Evolutionary conservation across 2,113 vertebrate genomes (phyloP), one percentile per base, ranked within the genome.

Genomic region (Channa maculata): DNA sequence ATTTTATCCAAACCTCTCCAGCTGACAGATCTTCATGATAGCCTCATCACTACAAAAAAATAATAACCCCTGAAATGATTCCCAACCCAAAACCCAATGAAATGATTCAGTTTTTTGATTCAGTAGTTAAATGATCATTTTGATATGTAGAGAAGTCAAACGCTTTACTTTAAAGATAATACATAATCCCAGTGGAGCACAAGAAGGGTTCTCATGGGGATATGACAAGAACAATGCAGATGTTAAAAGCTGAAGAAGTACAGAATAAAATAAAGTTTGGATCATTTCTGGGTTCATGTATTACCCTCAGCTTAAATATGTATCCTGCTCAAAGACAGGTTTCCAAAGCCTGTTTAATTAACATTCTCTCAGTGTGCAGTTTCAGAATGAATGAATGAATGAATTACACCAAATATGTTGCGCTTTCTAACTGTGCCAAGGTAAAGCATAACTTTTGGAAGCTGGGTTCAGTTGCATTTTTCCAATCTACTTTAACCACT

Each of bases 121-220:
- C 24, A 24, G 24, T 24, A 24, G 24, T 24, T 24, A 24, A 24
- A 24, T 24, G 1, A 24, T 24, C 24, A 24, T 24, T 24, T 24
- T 24, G 24, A 24, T 24, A 24, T 43, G 1, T 34, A 6, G 4
- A 57, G 13, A 9, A 12, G 49, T 64, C 52, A 55, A 51, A 34
- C 45, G 4, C 44, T 54, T 24, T 38, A 38, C 46, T 75, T 44
- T 8, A 59, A 73, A 83, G 60, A 41, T 33, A 60, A 70, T 39
- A 2, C 50, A 43, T 41, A 51, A 79, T 84, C 71, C 54, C 65
- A 43, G 12, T 13, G 24, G 41, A 62, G 38, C 52, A 68, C 62
- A 57, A 71, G 75, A 80, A 77, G 53, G 75, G 59, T 52, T 45
- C 37, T 9, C 6, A 63, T 65, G 65, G 82, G 76, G 79, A 37